These are phyloP conservation scores for Zosterops lateralis DNA, from an alignment of 2,113 vertebrate species.

Conservation along the genomic window DNA sequence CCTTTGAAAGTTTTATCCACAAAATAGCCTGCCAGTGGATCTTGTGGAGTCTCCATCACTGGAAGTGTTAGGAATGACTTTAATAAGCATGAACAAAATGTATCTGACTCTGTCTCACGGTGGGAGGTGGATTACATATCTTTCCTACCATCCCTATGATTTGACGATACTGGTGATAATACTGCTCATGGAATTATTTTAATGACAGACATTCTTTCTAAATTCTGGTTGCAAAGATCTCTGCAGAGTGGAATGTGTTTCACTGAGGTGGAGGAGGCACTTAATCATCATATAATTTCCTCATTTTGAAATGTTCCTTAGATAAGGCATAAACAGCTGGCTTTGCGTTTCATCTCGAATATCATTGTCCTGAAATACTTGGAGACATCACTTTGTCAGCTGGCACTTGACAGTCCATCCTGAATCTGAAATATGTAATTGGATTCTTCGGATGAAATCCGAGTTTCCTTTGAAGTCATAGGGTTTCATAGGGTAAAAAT, in stretches of 20 bases:
- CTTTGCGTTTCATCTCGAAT: conserved; percentile 26
- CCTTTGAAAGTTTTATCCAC: neutral
- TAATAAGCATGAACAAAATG: neutral
- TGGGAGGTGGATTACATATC: neutral
- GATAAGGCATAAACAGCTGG: conserved; percentile 29
- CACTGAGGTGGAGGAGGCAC: neutral
- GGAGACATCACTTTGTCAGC: conserved; percentile 40
- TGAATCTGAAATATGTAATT: conserved; percentile 45
- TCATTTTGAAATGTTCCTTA: conserved; percentile 20
- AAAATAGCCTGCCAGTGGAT: neutral
- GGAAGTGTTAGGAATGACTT: neutral
- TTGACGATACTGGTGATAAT: neutral
- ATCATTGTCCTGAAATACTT: conserved; percentile 39
- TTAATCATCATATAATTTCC: conserved; percentile 16
- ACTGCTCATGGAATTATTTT: neutral
- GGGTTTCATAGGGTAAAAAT: conserved; percentile 9
- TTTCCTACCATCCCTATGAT: neutral
- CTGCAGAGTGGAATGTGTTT: neutral
- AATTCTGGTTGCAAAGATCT: neutral
- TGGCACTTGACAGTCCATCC: conserved; percentile 32
- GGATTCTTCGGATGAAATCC: conserved; percentile 37
- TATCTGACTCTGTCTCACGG: neutral
- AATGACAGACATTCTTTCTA: neutral
- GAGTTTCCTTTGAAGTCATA: conserved; percentile 44
- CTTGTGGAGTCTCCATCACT: neutral